Percentiles rank a stretch among this genome's conserved stretches.
Evolutionary conservation across 2,797 vertebrate species (phyloP).

Genomic region (Cottoperca gobio): DNA sequence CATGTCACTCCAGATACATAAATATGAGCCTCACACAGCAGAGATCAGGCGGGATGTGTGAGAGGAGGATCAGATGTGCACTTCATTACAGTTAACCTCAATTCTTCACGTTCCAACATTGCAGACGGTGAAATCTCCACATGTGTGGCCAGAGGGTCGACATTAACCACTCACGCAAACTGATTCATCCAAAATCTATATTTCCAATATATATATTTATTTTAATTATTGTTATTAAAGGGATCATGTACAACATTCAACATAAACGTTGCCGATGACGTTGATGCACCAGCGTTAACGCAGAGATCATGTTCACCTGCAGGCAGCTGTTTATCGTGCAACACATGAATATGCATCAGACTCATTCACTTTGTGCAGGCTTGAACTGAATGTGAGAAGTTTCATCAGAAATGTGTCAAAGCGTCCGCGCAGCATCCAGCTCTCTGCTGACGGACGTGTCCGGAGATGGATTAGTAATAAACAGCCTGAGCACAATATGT

Average conservation of each 20-base stretch:
- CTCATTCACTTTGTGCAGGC: not conserved
- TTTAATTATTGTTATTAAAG: not conserved
- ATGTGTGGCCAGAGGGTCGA: not conserved
- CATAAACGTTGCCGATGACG: not conserved
- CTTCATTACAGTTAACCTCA: not conserved
- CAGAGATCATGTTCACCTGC: not conserved
- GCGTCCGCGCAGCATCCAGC: not conserved
- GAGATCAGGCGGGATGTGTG: not conserved
- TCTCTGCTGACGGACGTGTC: too few species aligned
- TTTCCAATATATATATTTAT: not conserved
- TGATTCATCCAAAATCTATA: not conserved
- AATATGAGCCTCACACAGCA: not conserved
- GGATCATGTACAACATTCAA: not conserved
- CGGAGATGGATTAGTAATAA: too few species aligned
- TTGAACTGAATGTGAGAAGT: not conserved
- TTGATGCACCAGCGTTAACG: not conserved
- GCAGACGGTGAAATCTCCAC: not conserved
- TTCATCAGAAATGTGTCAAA: not conserved
- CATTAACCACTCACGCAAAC: not conserved
- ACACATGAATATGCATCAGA: not conserved
- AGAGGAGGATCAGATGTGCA: not conserved
- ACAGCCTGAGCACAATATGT: too few species aligned
- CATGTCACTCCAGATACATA: slow-evolving; percentile 27
- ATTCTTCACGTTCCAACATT: not conserved
- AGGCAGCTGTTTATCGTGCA: not conserved